A percentile compares a stretch with the other conserved stretches of the same genome.
phyloP scores from a whole-genome alignment of 1,140 invertebrate genomes.

The Lasioglossum baleicum region DNA sequence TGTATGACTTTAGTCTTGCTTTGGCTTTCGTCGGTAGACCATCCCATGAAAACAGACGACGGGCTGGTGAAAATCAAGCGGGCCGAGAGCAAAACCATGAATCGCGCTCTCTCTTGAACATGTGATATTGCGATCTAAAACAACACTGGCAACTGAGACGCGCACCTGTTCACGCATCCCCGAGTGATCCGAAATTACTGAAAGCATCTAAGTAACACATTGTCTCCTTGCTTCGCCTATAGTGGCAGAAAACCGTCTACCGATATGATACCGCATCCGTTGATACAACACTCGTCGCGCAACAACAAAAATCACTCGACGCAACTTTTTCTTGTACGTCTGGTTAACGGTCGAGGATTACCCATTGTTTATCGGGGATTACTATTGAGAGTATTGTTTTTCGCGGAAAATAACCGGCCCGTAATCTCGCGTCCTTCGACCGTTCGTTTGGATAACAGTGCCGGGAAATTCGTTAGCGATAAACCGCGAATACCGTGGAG shows the following conservation, averaged over 20 bases:
- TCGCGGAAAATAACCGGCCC: too few relatives aligned
- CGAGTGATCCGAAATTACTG: background rate
- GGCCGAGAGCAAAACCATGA: background rate
- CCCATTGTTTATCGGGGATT: too few relatives aligned
- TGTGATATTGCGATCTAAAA: background rate
- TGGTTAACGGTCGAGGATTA: too few relatives aligned
- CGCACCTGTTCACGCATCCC: background rate
- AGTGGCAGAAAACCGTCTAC: background rate
- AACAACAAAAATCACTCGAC: too few relatives aligned
- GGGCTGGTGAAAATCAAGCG: background rate
- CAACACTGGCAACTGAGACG: background rate
- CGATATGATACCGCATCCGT: too few relatives aligned
- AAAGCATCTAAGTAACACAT: background rate
- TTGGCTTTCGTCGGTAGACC: conserved; percentile 17
- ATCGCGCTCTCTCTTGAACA: background rate
- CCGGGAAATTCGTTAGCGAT: too few relatives aligned
- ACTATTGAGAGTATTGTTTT: too few relatives aligned
- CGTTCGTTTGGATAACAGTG: too few relatives aligned
- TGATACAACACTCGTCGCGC: too few relatives aligned
- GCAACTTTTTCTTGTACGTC: too few relatives aligned
- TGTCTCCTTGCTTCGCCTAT: background rate
- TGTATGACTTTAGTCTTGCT: conserved; percentile 46
- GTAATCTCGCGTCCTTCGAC: too few relatives aligned
- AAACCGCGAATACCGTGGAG: too few relatives aligned
- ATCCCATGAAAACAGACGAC: background rate